phyloP scores from a whole-genome alignment of 1,140 invertebrate species.

The Heliconius hewitsoni region DNA sequence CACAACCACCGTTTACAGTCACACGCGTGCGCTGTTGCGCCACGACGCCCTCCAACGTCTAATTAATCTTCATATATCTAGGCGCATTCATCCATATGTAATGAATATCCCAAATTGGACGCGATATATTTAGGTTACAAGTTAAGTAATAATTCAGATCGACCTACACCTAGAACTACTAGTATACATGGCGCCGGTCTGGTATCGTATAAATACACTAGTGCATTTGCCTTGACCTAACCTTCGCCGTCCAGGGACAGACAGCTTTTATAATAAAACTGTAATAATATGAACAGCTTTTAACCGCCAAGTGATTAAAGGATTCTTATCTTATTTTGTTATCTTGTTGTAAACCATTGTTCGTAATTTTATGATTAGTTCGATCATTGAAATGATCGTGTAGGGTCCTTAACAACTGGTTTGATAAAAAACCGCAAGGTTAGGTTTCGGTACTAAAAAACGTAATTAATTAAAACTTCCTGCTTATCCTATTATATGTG shows the following conservation, averaged over 20 bases:
- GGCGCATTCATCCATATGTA: slow-evolving; percentile 6
- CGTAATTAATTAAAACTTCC: no score
- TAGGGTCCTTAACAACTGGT: no score
- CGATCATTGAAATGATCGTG: no score
- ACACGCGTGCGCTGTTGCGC: not conserved
- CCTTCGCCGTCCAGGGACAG: slow-evolving; percentile 42
- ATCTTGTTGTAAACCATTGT: not conserved
- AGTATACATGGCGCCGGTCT: slow-evolving; percentile 30
- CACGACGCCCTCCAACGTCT: not conserved
- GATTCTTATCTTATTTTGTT: not conserved
- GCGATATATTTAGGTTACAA: slow-evolving; percentile 19
- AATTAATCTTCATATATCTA: slow-evolving; percentile 13
- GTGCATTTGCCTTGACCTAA: slow-evolving; percentile 55
- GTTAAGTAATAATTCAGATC: slow-evolving; percentile 29
- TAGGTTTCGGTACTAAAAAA: no score
- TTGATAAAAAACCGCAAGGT: no score
- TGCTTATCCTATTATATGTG: no score
- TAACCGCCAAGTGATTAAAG: not conserved
- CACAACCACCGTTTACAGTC: not conserved
- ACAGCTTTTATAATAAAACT: slow-evolving; percentile 13
- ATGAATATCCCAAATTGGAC: slow-evolving; percentile 10
- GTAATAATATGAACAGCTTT: not conserved
- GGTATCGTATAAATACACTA: slow-evolving; percentile 38
- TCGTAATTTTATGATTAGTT: no score
- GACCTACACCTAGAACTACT: slow-evolving; percentile 46